A percentile compares a stretch with the other conserved stretches of the same genome.
Evolutionary conservation across 92 coral and sea anemone genomes (phyloP).

Genomic region (Palythoa grandiflora): DNA sequence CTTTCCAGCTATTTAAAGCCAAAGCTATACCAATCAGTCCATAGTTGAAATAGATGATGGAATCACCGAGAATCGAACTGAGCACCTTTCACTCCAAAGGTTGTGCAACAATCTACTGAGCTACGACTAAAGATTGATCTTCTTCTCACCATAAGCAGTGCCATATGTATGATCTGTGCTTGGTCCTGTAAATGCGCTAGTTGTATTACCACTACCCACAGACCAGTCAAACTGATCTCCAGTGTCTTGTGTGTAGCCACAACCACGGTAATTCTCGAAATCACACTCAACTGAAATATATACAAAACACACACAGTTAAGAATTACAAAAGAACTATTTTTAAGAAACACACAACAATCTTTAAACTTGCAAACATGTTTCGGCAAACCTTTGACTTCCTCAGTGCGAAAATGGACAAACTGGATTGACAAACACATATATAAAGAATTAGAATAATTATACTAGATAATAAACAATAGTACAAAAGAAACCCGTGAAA

Average conservation of each 20-base stretch:
- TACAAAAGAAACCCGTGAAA: no score
- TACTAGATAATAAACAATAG: no score
- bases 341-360: not conserved
- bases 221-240: conserved; percentile 94
- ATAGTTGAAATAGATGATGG: no score
- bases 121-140: not conserved
- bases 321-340: not conserved
- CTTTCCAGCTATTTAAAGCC: no score
- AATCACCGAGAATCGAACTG: no score
- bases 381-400: no score
- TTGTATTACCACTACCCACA: conserved; percentile 84
- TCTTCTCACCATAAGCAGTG: conserved; percentile 78
- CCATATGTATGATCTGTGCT: conserved; percentile 85
- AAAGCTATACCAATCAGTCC: no score
- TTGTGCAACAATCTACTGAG: not conserved
- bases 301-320: not conserved
- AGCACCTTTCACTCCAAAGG: no score
- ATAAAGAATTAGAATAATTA: no score
- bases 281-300: conserved; percentile 82
- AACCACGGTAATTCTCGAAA: conserved; percentile 84
- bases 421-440: no score
- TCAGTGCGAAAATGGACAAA: no score
- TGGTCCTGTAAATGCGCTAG: conserved; percentile 84
- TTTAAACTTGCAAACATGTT: no score
- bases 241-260: conserved; percentile 88